A percentile compares a stretch with the other conserved stretches of the same genome.
Conservation (phyloP, 2,888 invertebrate species). For the Drosophila sordidula region DNA sequence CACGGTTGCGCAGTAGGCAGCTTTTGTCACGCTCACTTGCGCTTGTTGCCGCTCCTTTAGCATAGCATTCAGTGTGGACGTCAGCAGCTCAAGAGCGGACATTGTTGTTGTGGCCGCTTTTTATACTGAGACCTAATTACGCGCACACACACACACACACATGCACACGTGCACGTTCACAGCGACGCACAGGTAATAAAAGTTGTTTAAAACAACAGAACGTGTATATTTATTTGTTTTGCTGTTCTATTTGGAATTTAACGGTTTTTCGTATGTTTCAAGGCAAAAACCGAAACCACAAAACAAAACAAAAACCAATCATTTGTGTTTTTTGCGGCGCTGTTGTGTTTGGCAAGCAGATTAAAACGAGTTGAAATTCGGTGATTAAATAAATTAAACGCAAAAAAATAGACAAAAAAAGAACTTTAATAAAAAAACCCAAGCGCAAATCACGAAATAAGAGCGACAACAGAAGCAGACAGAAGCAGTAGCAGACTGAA, state of each 20-base stretch:
- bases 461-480: conserved; percentile 20
- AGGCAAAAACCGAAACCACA: conserved; percentile 57
- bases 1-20: neutral
- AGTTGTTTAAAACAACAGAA: conserved; percentile 74
- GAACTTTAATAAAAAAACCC: conserved; percentile 9
- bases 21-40: conserved; percentile 10
- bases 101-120: conserved; percentile 22
- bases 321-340: conserved; percentile 26
- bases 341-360: conserved; percentile 43
- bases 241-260: conserved; percentile 50
- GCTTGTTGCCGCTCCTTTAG: neutral
- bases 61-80: conserved; percentile 8
- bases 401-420: conserved; percentile 34
- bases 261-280: conserved; percentile 70
- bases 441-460: conserved; percentile 26
- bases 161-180: conserved; percentile 10
- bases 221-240: conserved; percentile 70
- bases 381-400: conserved; percentile 35
- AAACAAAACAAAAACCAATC: conserved; percentile 22
- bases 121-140: conserved; percentile 16
- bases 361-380: conserved; percentile 36
- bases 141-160: conserved; percentile 8
- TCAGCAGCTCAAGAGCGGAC: conserved; percentile 32
- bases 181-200: conserved; percentile 72
- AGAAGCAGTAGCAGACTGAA: conserved; percentile 11